Evolutionary conservation across 1,140 invertebrate species (phyloP).

Genomic region (Leptopilina boulardi): DNA sequence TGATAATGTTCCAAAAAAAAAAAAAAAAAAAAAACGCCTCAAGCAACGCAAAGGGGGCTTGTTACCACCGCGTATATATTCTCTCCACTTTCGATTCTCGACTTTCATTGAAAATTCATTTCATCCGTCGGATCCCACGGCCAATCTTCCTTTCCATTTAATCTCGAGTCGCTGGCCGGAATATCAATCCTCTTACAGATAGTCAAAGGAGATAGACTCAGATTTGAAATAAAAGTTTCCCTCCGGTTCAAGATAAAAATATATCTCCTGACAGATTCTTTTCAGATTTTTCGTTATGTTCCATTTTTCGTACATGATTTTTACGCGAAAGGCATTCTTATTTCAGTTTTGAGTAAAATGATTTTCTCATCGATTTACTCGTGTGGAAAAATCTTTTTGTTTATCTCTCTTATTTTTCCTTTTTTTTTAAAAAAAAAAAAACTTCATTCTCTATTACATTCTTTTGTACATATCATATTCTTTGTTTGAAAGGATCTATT

Average conservation of each 20-base stretch:
- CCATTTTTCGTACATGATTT: neutral
- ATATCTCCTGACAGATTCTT: neutral
- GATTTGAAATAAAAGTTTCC: conserved; percentile 24
- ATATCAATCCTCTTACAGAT: conserved; percentile 59
- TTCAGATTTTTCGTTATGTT: neutral
- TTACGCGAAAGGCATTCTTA: too few relatives aligned
- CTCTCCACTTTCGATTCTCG: conserved; percentile 45
- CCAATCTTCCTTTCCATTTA: conserved; percentile 67
- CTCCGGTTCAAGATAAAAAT: conserved; percentile 9
- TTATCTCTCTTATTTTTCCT: neutral
- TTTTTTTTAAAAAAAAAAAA: too few relatives aligned
- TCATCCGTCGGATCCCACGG: conserved; percentile 62
- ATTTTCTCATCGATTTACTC: neutral
- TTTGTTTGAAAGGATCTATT: neutral
- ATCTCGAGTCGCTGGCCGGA: conserved; percentile 58
- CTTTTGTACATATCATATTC: neutral
- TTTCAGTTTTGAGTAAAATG: conserved; percentile 5
- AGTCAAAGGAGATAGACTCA: conserved; percentile 51
- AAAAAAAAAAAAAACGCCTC: conserved; percentile 33
- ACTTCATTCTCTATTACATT: neutral
- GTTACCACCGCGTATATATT: conserved; percentile 8
- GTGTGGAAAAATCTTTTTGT: neutral
- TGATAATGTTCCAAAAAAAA: conserved; percentile 41
- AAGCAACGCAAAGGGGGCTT: conserved; percentile 38
- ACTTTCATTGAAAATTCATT: conserved; percentile 69